Evolutionary conservation across 2,113 vertebrate genomes (phyloP).

Genomic region (Balaeniceps rex): DNA sequence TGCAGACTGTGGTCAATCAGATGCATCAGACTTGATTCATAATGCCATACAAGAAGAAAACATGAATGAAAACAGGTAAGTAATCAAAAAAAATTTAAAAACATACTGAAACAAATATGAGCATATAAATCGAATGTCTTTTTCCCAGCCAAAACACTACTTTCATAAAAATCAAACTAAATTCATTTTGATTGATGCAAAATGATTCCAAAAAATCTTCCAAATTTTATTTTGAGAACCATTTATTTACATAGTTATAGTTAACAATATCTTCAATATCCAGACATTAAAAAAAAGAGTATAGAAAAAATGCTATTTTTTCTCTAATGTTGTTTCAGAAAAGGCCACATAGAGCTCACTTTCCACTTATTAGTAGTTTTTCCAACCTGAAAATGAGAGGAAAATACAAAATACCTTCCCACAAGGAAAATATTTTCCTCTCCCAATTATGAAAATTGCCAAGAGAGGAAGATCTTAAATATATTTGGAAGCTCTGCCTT

Average conservation of each 20-base stretch:
- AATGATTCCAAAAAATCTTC: background rate
- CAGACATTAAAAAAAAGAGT: background rate
- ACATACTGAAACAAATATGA: background rate
- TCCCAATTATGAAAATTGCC: background rate
- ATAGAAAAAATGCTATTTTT: background rate
- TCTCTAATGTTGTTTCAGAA: background rate
- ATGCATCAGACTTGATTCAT: background rate
- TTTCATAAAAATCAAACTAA: background rate
- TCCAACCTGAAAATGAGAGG: background rate
- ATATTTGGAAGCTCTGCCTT: background rate
- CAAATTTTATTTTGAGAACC: background rate
- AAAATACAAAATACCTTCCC: background rate
- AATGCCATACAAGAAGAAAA: background rate
- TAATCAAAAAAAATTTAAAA: background rate
- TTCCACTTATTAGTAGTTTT: background rate
- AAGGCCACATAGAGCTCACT: background rate
- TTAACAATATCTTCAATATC: background rate
- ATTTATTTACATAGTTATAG: background rate
- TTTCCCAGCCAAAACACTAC: background rate
- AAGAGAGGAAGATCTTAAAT: background rate
- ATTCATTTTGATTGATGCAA: background rate
- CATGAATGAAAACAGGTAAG: background rate
- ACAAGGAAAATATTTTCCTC: background rate
- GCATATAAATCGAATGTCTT: background rate
- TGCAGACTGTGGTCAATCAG: background rate